Percentiles rank a stretch among this genome's conserved stretches.
Evolutionary conservation across 1,140 invertebrate species (phyloP).

Genomic region (Meloidogyne hapla): DNA sequence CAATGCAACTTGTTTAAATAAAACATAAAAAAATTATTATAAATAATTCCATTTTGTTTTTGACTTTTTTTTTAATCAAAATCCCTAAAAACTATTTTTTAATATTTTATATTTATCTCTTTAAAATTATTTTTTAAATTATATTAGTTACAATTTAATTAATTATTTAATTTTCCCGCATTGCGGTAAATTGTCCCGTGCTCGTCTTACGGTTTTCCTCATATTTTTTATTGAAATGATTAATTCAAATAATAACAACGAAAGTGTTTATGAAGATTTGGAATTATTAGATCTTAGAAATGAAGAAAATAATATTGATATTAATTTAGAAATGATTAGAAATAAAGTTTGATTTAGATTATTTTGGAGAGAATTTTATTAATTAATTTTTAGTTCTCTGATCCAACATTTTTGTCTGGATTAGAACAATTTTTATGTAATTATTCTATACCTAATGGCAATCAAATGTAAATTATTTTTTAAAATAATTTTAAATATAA

Average conservation of each 20-base stretch:
- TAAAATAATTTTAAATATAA: neutral
- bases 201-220: neutral
- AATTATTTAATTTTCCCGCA: neutral
- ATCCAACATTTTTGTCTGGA: constrained; percentile 6
- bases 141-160: neutral
- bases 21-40: no score
- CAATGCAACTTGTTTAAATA: no score
- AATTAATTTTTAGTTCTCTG: constrained; percentile 1
- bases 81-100: no score
- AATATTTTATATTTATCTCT: no score
- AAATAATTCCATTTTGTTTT: no score
- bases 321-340: neutral
- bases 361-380: neutral
- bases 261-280: neutral
- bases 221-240: neutral
- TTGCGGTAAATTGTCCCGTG: neutral
- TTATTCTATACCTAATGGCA: neutral
- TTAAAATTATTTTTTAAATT: neutral
- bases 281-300: neutral
- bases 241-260: neutral
- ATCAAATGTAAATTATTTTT: neutral
- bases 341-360: neutral
- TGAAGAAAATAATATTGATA: neutral
- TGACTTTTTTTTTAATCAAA: no score
- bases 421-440: constrained; percentile 21